These are phyloP conservation scores for Diadumene lineata DNA, from an alignment of 92 coral and sea anemone genomes.

Conservation along the genomic window DNA sequence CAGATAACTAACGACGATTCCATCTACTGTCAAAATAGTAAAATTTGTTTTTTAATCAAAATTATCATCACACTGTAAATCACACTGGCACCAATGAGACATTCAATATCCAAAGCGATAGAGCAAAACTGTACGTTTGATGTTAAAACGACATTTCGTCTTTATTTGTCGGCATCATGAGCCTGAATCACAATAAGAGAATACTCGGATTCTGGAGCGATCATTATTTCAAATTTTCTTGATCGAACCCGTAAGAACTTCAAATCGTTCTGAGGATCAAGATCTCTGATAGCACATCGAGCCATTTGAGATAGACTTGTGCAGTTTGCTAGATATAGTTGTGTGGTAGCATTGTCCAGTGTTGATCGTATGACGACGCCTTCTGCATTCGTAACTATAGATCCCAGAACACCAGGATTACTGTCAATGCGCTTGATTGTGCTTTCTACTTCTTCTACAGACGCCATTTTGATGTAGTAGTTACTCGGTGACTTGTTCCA, in stretches of 20 bases:
- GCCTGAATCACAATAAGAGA: slow-evolving; percentile 68
- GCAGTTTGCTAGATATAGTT: slow-evolving; percentile 57
- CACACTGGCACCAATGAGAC: too few relatives aligned
- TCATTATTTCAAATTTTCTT: slow-evolving; percentile 73
- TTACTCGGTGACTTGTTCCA: neutral
- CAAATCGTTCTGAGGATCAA: slow-evolving; percentile 74
- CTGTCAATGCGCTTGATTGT: slow-evolving; percentile 64
- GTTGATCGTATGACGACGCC: slow-evolving; percentile 72
- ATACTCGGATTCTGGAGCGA: slow-evolving; percentile 69
- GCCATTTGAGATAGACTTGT: slow-evolving; percentile 56
- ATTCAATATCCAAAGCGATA: too few relatives aligned
- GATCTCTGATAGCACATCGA: slow-evolving; percentile 74
- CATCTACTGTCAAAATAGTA: too few relatives aligned
- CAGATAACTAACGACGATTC: too few relatives aligned
- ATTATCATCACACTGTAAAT: too few relatives aligned
- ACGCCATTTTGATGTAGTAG: slow-evolving; percentile 4
- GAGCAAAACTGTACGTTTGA: too few relatives aligned
- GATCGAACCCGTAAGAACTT: slow-evolving; percentile 76
- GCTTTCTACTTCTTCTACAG: slow-evolving; percentile 74
- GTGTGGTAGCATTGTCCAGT: slow-evolving; percentile 84
- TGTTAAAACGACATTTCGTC: too few relatives aligned
- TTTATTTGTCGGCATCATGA: slow-evolving; percentile 20
- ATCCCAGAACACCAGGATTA: slow-evolving; percentile 78
- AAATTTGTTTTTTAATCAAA: too few relatives aligned
- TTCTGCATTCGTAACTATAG: slow-evolving; percentile 63